Percentiles rank a stretch among this genome's conserved stretches.
Evolutionary conservation across 2,113 vertebrate genomes (phyloP).

Genomic region (Colinus virginianus): DNA sequence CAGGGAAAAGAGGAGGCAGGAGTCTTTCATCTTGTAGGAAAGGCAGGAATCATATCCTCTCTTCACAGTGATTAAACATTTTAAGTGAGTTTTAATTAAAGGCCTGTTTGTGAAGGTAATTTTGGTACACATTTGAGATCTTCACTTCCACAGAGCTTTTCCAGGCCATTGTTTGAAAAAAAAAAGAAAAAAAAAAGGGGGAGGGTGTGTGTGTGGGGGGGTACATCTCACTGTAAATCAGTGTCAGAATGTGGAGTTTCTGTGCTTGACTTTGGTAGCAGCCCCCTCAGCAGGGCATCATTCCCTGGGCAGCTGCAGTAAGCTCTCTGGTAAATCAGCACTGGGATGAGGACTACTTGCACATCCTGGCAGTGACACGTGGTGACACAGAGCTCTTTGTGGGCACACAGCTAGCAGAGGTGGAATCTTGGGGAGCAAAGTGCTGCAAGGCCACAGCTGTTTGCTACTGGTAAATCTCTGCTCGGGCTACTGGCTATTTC

Average conservation of each 20-base stretch:
- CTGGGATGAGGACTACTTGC: too few species aligned
- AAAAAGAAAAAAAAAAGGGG: background rate
- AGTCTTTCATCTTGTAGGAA: background rate
- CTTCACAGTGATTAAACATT: background rate
- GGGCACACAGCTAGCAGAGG: background rate
- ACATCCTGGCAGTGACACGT: too few species aligned
- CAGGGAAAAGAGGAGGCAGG: background rate
- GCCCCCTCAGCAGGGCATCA: background rate
- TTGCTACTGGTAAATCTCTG: background rate
- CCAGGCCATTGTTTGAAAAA: background rate
- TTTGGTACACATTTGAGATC: conserved; percentile 73
- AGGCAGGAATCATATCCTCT: background rate
- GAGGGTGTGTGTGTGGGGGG: too few species aligned
- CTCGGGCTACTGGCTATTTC: background rate
- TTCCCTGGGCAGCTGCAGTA: too few species aligned
- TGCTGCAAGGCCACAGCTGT: background rate
- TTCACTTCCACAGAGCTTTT: background rate
- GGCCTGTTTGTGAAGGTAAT: background rate
- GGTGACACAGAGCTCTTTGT: background rate
- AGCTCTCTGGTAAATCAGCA: too few species aligned
- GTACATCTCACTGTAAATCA: conserved; percentile 29
- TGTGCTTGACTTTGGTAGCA: conserved; percentile 54
- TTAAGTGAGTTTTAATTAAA: background rate
- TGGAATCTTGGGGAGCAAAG: background rate
- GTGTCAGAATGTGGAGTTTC: conserved; percentile 51